phyloP scores from a whole-genome alignment of 2,888 invertebrate genomes.

The Ophioninae sp. region DNA sequence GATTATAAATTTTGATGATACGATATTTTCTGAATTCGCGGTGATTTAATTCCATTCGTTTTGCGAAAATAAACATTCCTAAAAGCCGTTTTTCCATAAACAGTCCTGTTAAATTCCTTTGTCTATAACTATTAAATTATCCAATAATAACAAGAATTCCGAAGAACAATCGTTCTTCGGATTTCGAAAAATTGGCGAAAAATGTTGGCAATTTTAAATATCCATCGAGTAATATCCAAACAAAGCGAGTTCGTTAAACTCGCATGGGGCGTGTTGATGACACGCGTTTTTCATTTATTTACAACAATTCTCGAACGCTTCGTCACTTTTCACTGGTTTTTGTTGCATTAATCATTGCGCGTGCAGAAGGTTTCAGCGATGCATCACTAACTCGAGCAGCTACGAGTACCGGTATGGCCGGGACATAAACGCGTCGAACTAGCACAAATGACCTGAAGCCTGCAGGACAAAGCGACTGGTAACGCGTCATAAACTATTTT shows the following conservation, averaged over 20 bases:
- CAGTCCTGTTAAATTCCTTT: too few species aligned
- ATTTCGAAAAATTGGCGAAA: too few species aligned
- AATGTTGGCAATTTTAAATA: too few species aligned
- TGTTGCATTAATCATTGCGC: conserved; percentile 26
- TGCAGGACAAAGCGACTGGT: conserved; percentile 12
- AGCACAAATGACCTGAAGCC: conserved; percentile 43
- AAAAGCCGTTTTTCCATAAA: too few species aligned
- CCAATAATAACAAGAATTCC: too few species aligned
- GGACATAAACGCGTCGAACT: conserved; percentile 44
- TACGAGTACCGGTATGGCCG: conserved; percentile 15
- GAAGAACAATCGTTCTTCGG: too few species aligned
- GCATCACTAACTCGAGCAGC: conserved; percentile 30
- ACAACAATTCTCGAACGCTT: conserved; percentile 13
- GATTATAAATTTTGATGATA: too few species aligned
- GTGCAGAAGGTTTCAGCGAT: conserved; percentile 3
- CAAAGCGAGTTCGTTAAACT: background rate
- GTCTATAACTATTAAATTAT: too few species aligned
- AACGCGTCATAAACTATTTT: conserved; percentile 49
- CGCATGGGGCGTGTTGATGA: background rate
- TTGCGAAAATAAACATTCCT: too few species aligned
- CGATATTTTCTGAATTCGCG: too few species aligned
- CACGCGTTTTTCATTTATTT: background rate
- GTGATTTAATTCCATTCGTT: too few species aligned
- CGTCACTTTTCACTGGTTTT: conserved; percentile 17
- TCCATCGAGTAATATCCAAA: too few species aligned